Evolutionary conservation across 2,888 invertebrate species (phyloP).

Genomic region (Drosophila multiciliata): DNA sequence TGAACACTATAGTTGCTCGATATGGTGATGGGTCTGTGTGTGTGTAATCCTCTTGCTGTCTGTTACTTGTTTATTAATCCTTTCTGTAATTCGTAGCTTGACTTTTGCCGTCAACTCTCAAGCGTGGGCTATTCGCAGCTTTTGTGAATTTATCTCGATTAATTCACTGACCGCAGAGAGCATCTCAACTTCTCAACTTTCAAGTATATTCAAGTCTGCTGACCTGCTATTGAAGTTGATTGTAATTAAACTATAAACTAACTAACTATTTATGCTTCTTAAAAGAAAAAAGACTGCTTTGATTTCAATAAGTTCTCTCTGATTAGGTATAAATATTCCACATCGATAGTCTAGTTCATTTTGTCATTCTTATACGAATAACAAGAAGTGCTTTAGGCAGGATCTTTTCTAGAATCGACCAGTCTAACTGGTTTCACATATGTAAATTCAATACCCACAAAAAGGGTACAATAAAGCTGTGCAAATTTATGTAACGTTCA

Average conservation of each 20-base stretch:
- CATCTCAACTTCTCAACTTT: slow-evolving; percentile 69
- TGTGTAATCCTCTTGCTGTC: slow-evolving; percentile 55
- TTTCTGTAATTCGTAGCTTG: slow-evolving; percentile 70
- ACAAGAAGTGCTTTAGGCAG: not conserved
- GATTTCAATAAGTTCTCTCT: not conserved
- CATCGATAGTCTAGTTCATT: not conserved
- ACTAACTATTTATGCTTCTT: not conserved
- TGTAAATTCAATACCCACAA: not conserved
- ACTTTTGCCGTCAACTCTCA: slow-evolving; percentile 11
- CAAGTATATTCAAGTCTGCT: slow-evolving; percentile 68
- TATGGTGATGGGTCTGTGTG: slow-evolving; percentile 12
- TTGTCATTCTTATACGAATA: not conserved
- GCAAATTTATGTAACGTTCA: not conserved
- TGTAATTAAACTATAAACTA: slow-evolving; percentile 55
- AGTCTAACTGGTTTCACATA: not conserved
- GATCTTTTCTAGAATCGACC: not conserved
- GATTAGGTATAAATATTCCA: not conserved
- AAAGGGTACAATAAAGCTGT: not conserved
- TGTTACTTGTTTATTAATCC: slow-evolving; percentile 74
- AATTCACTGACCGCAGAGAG: slow-evolving; percentile 33
- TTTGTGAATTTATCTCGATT: slow-evolving; percentile 54
- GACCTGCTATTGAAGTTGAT: slow-evolving; percentile 7
- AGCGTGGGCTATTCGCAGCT: slow-evolving; percentile 37
- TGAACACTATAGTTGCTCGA: slow-evolving; percentile 63
- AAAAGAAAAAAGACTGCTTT: not conserved